Conservation (phyloP, 2,888 invertebrate species). For the Seira ritae region DNA sequence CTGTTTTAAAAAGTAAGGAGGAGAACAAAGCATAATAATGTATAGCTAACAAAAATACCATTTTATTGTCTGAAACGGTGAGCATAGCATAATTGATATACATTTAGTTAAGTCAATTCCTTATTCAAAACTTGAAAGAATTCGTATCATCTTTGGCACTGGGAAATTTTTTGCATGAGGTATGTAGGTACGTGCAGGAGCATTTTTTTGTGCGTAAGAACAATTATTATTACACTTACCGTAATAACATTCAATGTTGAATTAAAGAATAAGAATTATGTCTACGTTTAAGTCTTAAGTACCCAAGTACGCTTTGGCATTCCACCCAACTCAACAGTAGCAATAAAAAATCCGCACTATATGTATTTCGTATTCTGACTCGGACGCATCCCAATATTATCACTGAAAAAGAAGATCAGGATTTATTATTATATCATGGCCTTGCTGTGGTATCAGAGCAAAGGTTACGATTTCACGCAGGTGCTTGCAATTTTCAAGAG, state of each 20-base stretch:
- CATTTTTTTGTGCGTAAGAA: too few species aligned
- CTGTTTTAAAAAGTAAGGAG: not conserved
- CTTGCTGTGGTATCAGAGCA: conserved; percentile 3
- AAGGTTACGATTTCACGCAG: conserved; percentile 29
- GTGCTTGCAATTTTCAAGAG: not conserved
- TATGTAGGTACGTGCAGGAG: not conserved
- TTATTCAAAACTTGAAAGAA: too few species aligned
- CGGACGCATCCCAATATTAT: conserved; percentile 24
- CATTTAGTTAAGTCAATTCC: too few species aligned
- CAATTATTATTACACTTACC: conserved; percentile 44
- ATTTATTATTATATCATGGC: not conserved
- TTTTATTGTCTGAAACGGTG: not conserved
- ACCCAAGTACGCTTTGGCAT: not conserved
- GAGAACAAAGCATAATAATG: not conserved
- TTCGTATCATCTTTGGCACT: not conserved
- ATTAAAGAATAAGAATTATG: conserved; percentile 21
- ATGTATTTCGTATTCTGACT: not conserved
- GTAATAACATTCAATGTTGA: too few species aligned
- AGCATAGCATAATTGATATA: too few species aligned
- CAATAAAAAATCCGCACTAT: not conserved
- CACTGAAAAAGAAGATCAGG: not conserved
- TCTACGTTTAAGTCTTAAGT: not conserved
- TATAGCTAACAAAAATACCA: conserved; percentile 5
- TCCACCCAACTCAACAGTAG: not conserved
- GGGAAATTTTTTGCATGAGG: not conserved